Conservation (phyloP, 2,113 vertebrate genomes). For the Anser cygnoides region DNA sequence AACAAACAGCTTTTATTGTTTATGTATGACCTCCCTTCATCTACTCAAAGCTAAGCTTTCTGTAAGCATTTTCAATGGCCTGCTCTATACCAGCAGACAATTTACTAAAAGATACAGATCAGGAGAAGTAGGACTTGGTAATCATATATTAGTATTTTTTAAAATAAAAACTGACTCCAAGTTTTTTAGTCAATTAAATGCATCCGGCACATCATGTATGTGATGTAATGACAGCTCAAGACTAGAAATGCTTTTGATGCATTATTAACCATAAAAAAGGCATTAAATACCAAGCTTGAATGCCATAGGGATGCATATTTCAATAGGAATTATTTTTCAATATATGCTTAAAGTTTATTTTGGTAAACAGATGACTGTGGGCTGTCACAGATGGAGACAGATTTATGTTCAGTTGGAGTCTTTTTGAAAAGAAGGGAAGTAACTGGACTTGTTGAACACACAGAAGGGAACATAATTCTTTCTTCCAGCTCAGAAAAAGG, state of each 20-base stretch:
- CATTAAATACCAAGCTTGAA: slow-evolving; percentile 78
- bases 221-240: slow-evolving; percentile 79
- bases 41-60: slow-evolving; percentile 4
- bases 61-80: not conserved
- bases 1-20: slow-evolving; percentile 22
- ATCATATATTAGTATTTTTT: slow-evolving; percentile 67
- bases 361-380: slow-evolving; percentile 81
- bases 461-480: slow-evolving; percentile 60
- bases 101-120: slow-evolving; percentile 40
- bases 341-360: slow-evolving; percentile 83
- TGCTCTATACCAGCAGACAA: slow-evolving; percentile 31
- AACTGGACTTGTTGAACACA: slow-evolving; percentile 66
- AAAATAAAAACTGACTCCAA: slow-evolving; percentile 73
- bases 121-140: slow-evolving; percentile 55
- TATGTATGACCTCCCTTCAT: not conserved
- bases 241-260: slow-evolving; percentile 79
- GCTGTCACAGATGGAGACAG: slow-evolving; percentile 75
- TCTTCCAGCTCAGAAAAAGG: slow-evolving; percentile 41
- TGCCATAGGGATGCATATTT: slow-evolving; percentile 82
- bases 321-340: slow-evolving; percentile 83
- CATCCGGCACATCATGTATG: slow-evolving; percentile 72
- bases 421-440: slow-evolving; percentile 72
- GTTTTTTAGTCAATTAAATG: slow-evolving; percentile 76
- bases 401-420: slow-evolving; percentile 75
- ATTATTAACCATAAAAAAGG: slow-evolving; percentile 84